Conservation (phyloP, 2,888 invertebrate genomes). For the Pogonocherus hispidulus region DNA sequence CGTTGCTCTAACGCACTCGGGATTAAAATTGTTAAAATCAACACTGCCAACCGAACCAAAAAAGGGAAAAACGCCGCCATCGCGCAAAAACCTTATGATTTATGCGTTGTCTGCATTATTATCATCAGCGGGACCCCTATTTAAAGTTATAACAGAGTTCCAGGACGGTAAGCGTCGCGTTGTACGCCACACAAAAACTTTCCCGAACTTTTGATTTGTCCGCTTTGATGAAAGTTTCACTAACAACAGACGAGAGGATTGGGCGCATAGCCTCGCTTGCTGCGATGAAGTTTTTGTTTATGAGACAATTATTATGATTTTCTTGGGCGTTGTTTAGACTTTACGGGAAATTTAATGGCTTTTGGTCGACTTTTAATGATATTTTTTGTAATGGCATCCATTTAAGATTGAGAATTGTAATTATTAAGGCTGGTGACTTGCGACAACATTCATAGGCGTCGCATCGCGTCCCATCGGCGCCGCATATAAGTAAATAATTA, state of each 20-base stretch:
- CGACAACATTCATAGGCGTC: no score
- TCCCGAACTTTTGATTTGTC: conserved; percentile 13
- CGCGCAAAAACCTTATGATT: neutral
- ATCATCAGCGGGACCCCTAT: conserved; percentile 13
- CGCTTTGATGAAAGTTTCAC: conserved; percentile 7
- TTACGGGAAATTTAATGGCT: neutral
- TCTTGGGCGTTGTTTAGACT: conserved; percentile 3
- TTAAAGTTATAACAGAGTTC: conserved; percentile 7
- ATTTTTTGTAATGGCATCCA: no score
- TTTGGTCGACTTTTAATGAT: no score
- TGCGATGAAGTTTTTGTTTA: conserved; percentile 15
- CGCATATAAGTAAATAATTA: no score
- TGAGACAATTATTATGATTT: conserved; percentile 7
- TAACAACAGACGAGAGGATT: conserved; percentile 16
- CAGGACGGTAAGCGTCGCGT: conserved; percentile 2
- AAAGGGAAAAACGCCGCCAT: neutral
- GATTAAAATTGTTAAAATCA: neutral
- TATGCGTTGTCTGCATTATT: conserved; percentile 15
- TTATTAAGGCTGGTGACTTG: no score
- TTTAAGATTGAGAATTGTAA: no score
- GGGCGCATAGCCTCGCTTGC: conserved; percentile 7
- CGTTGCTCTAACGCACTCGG: no score
- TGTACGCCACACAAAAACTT: conserved; percentile 18
- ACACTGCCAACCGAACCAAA: neutral
- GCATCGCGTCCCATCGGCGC: no score